These are phyloP conservation scores for Silvanus unidentatus DNA, from an alignment of 2,888 invertebrate genomes.

Conservation along the genomic window DNA sequence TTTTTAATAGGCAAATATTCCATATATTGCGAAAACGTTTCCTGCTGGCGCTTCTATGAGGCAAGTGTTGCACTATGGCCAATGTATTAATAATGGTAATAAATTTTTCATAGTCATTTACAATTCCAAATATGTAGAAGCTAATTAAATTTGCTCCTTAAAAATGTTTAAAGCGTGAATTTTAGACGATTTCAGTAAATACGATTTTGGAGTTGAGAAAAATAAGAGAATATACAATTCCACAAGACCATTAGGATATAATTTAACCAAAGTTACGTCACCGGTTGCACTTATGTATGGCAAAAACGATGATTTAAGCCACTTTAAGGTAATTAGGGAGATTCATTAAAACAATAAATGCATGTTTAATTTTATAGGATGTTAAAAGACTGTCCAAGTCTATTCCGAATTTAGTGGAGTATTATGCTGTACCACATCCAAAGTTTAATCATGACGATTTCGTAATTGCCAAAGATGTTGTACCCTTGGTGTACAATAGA, in stretches of 20 bases:
- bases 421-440: conserved; percentile 25
- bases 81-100: conserved; percentile 6
- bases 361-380: conserved; percentile 48
- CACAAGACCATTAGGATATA: conserved; percentile 7
- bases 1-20: conserved; percentile 10
- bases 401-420: conserved; percentile 41
- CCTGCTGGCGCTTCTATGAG: conserved; percentile 8
- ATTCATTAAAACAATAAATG: conserved; percentile 50
- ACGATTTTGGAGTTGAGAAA: conserved; percentile 8
- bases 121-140: conserved; percentile 2
- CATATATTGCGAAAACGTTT: conserved; percentile 10
- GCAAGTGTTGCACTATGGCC: conserved; percentile 10
- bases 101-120: no score
- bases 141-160: no score
- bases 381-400: conserved; percentile 50
- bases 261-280: conserved; percentile 6
- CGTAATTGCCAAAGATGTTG: conserved; percentile 45
- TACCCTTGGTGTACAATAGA: conserved; percentile 40
- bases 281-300: conserved; percentile 9
- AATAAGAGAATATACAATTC: conserved; percentile 8
- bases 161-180: conserved; percentile 4
- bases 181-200: conserved; percentile 33
- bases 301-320: conserved; percentile 7
- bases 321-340: conserved; percentile 35
- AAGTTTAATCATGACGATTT: conserved; percentile 49